Evolutionary conservation across 1,140 invertebrate genomes (phyloP).

Genomic region (Camponotus pennsylvanicus): DNA sequence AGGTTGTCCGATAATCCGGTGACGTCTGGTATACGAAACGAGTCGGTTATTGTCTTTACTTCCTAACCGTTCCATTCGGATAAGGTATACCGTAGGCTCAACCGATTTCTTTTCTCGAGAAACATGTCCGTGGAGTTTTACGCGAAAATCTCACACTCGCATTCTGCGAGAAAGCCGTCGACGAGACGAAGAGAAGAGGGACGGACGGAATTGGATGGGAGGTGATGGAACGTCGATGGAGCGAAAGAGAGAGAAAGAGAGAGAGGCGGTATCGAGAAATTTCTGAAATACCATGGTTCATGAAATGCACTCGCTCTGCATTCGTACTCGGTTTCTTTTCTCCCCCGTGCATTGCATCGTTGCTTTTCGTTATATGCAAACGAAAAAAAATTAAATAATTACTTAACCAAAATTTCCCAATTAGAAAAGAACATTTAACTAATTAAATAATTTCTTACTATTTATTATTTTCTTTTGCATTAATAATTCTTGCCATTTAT

Average conservation of each 20-base stretch:
- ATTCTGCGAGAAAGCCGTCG: not conserved
- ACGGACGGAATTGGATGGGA: not conserved
- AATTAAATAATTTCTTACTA: not conserved
- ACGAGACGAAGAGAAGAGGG: not conserved
- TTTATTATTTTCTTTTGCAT: not conserved
- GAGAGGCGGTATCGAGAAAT: slow-evolving; percentile 70
- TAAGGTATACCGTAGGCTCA: slow-evolving; percentile 39
- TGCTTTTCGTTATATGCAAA: not conserved
- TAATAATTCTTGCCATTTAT: not conserved
- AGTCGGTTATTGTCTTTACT: slow-evolving; percentile 65
- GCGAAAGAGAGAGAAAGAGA: slow-evolving; percentile 55
- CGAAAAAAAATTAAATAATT: not conserved
- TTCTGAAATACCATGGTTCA: slow-evolving; percentile 74
- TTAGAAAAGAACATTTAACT: not conserved
- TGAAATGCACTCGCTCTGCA: slow-evolving; percentile 75
- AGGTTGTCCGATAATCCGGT: slow-evolving; percentile 41
- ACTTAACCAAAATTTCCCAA: not conserved
- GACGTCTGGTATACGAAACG: slow-evolving; percentile 53
- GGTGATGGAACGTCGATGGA: slow-evolving; percentile 61
- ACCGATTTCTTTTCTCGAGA: slow-evolving; percentile 50
- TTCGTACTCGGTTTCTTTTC: slow-evolving; percentile 61
- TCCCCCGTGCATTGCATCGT: not conserved
- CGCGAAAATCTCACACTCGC: slow-evolving; percentile 39
- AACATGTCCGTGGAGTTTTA: slow-evolving; percentile 19
- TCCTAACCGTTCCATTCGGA: slow-evolving; percentile 40